phyloP scores from a whole-genome alignment of 2,113 vertebrate genomes.

The Oreochromis niloticus region DNA sequence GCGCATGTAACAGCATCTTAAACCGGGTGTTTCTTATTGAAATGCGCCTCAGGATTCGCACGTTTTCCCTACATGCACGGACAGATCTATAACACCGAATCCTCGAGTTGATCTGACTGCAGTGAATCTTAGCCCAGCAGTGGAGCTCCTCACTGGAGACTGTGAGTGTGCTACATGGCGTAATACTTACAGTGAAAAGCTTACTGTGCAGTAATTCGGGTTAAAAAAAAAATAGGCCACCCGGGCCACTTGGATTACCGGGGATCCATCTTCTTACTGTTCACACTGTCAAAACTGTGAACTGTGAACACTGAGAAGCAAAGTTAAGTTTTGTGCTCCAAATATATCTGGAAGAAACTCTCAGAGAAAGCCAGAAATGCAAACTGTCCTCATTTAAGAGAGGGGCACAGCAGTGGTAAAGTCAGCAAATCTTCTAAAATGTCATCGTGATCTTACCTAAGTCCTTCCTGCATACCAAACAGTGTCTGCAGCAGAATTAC shows the following conservation, averaged over 20 bases:
- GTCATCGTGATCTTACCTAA: background rate
- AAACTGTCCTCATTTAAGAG: background rate
- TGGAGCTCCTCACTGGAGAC: background rate
- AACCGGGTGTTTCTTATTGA: background rate
- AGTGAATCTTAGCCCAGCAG: background rate
- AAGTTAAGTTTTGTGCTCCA: background rate
- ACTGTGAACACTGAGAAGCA: background rate
- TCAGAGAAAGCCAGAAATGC: background rate
- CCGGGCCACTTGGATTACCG: background rate
- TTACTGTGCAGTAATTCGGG: background rate
- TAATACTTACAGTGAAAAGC: background rate
- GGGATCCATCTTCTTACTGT: background rate
- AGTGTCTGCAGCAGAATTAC: background rate
- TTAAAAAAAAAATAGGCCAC: background rate
- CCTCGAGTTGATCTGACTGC: background rate
- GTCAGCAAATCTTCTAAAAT: background rate
- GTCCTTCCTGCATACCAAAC: background rate
- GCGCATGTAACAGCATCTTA: rapidly evolving
- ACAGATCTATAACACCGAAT: background rate
- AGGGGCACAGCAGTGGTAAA: background rate
- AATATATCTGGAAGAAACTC: background rate
- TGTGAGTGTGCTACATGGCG: background rate
- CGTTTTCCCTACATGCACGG: background rate
- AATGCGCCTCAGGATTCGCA: background rate
- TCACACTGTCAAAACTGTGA: background rate